Evolutionary conservation across 2,888 invertebrate species (phyloP).

Genomic region (Scaptomyza reducta): DNA sequence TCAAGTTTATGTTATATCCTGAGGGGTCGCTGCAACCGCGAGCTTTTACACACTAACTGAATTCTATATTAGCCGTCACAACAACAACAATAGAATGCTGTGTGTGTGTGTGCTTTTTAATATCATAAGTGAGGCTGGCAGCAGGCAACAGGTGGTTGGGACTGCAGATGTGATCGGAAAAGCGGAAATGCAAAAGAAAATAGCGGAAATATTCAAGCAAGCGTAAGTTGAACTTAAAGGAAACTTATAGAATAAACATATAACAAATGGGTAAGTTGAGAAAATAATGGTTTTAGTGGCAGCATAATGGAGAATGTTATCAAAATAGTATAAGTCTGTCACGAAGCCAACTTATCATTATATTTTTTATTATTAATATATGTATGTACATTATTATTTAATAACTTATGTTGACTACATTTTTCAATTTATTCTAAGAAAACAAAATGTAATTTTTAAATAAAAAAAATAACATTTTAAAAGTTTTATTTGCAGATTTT

Average conservation of each 20-base stretch:
- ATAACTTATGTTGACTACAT: no score
- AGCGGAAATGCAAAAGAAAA: slow-evolving; percentile 4
- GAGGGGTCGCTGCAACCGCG: slow-evolving; percentile 24
- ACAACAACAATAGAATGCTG: slow-evolving; percentile 8
- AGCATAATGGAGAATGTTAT: no score
- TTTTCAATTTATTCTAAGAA: no score
- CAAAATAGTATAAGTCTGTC: no score
- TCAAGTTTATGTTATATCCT: slow-evolving; percentile 53
- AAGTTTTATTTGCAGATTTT: neutral
- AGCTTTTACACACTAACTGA: slow-evolving; percentile 40
- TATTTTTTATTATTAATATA: no score
- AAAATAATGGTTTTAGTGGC: no score
- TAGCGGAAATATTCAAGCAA: slow-evolving; percentile 29
- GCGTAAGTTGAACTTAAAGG: neutral
- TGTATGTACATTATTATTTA: no score
- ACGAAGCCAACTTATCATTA: no score
- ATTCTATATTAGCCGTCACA: slow-evolving; percentile 45
- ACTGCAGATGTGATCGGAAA: slow-evolving; percentile 29
- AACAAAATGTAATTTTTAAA: no score
- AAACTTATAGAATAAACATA: neutral
- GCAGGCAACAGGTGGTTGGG: slow-evolving; percentile 57
- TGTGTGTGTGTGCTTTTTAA: slow-evolving; percentile 49
- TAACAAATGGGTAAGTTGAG: neutral
- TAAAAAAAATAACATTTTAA: neutral
- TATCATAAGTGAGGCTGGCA: slow-evolving; percentile 60